These are phyloP conservation scores for Zapus hudsonius DNA, from an alignment of 2,113 vertebrate species.

Conservation along the genomic window DNA sequence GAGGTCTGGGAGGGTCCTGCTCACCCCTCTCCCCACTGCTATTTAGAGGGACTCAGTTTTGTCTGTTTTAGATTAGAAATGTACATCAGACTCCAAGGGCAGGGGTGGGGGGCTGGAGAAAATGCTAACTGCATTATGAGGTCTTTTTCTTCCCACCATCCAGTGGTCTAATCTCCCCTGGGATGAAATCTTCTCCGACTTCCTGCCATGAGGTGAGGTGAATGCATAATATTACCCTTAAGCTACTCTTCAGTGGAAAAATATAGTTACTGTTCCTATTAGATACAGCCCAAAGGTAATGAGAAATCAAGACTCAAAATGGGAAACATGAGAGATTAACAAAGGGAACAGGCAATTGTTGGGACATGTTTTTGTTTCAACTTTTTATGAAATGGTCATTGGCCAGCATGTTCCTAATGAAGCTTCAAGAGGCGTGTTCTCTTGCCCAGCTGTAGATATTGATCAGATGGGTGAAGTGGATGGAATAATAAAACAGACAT, in stretches of 20 bases:
- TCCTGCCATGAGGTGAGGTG: neutral
- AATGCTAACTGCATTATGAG: neutral
- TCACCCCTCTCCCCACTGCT: rapidly evolving
- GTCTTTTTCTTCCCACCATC: neutral
- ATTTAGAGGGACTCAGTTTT: neutral
- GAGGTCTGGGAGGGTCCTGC: too few species aligned
- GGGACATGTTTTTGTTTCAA: neutral
- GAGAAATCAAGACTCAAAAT: neutral
- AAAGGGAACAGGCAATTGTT: neutral
- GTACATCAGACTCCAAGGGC: neutral
- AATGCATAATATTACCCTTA: neutral
- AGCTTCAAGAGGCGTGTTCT: neutral
- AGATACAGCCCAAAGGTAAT: neutral
- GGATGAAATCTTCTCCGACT: neutral
- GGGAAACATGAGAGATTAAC: neutral
- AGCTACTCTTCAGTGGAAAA: neutral
- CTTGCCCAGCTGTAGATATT: too few species aligned
- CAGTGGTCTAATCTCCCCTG: neutral
- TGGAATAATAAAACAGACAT: neutral
- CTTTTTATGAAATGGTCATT: neutral
- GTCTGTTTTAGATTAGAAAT: neutral
- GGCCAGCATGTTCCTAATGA: neutral
- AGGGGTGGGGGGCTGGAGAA: neutral
- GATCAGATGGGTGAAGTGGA: neutral
- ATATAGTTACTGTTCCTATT: neutral